Percentiles rank a stretch among this genome's conserved stretches.
These are phyloP conservation scores for Lipotes vexillifer DNA, from an alignment of 2,113 vertebrate genomes.

Conservation along the genomic window DNA sequence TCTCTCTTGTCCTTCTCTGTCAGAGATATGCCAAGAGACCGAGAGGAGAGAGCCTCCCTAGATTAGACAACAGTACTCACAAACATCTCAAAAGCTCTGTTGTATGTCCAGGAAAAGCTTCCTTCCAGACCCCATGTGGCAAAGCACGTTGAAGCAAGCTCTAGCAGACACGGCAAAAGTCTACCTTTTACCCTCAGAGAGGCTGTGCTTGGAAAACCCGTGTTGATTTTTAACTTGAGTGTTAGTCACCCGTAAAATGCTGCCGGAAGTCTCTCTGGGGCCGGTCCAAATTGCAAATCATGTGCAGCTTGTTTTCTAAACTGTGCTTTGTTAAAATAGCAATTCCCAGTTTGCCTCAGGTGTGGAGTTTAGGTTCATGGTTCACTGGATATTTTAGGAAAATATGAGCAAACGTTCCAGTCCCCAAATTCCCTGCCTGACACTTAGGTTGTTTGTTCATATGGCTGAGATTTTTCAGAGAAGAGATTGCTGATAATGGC, in stretches of 20 bases:
- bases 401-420: constrained; percentile 65
- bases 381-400: constrained; percentile 71
- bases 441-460: not conserved
- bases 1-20: not conserved
- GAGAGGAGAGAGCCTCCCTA: not conserved
- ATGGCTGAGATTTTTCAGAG: not conserved
- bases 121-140: not conserved
- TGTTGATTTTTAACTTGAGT: constrained; percentile 72
- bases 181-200: not conserved
- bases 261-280: constrained; percentile 12
- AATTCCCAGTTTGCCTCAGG: constrained; percentile 71
- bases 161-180: constrained; percentile 54
- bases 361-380: constrained; percentile 60
- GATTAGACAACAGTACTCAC: not conserved
- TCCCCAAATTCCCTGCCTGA: not conserved
- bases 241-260: constrained; percentile 71
- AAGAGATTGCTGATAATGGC: not conserved
- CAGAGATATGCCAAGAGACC: not conserved
- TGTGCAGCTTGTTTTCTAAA: constrained; percentile 45
- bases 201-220: constrained; percentile 71
- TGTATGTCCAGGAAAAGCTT: not conserved
- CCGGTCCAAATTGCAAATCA: not conserved
- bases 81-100: constrained; percentile 19
- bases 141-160: not conserved
- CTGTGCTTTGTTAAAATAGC: constrained; percentile 40